phyloP scores from a whole-genome alignment of 1,140 invertebrate species.

The Hylaeus anthracinus region DNA sequence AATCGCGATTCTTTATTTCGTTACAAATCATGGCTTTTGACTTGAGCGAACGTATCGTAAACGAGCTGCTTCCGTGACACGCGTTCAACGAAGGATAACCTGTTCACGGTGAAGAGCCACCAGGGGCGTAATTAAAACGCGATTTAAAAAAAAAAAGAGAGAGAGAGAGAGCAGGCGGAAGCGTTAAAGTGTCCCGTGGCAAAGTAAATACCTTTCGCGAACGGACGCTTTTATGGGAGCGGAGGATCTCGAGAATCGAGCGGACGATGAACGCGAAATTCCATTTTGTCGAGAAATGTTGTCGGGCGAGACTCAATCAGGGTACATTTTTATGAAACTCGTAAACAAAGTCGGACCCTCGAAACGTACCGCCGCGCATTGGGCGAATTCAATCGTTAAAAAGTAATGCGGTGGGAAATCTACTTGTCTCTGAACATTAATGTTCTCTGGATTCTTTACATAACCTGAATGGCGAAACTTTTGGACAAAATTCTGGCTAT shows the following conservation, averaged over 20 bases:
- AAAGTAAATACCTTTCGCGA: conserved; percentile 1
- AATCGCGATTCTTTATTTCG: not conserved
- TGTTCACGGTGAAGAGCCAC: not conserved
- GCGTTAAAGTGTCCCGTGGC: conserved; percentile 10
- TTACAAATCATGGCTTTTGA: conserved; percentile 16
- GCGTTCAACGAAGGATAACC: not conserved
- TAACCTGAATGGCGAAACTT: too few species aligned
- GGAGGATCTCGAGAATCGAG: not conserved
- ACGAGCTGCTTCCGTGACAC: conserved; percentile 12
- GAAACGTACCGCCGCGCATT: not conserved
- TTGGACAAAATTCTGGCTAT: too few species aligned
- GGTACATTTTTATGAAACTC: conserved; percentile 14
- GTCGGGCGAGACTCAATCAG: not conserved
- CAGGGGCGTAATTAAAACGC: not conserved
- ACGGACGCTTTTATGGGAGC: not conserved
- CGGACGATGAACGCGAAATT: conserved; percentile 10
- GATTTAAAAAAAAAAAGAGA: not conserved
- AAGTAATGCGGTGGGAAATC: too few species aligned
- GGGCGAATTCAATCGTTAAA: too few species aligned
- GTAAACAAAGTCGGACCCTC: not conserved
- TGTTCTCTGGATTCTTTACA: too few species aligned
- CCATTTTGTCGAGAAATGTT: not conserved
- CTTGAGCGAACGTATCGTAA: not conserved
- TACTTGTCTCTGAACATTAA: too few species aligned
- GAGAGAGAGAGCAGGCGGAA: too few species aligned